These are phyloP conservation scores for Muscicapa adusta DNA, from an alignment of 2,113 vertebrate genomes.

Conservation along the genomic window DNA sequence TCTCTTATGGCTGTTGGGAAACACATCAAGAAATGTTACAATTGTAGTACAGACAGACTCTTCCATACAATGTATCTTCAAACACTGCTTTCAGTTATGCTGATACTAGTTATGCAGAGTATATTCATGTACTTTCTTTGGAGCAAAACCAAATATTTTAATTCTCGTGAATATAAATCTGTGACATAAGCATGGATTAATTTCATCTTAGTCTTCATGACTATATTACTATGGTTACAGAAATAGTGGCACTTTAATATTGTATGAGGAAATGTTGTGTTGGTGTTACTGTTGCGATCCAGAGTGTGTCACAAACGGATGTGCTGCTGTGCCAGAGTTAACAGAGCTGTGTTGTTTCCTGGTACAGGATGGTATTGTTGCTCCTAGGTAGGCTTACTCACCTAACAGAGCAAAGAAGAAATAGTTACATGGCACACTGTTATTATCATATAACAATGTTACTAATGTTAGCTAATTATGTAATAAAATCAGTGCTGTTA, in stretches of 20 bases:
- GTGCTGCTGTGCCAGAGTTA: background rate
- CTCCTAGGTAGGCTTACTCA: background rate
- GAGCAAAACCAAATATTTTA: background rate
- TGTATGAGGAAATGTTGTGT: background rate
- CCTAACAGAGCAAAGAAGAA: background rate
- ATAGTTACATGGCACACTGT: background rate
- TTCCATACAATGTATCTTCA: background rate
- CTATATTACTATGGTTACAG: background rate
- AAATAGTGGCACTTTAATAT: background rate
- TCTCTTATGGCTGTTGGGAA: fast-evolving
- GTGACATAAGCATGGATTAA: background rate
- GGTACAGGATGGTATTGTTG: background rate
- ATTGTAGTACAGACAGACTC: background rate
- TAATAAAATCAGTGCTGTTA: background rate
- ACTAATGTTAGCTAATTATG: background rate
- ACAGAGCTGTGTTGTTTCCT: background rate
- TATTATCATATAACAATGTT: background rate
- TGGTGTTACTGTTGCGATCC: fast-evolving
- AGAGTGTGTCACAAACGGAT: background rate
- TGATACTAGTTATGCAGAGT: background rate
- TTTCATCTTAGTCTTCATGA: background rate
- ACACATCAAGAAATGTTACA: fast-evolving
- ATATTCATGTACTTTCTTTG: background rate
- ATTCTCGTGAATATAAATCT: background rate
- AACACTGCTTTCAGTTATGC: background rate